Evolutionary conservation across 2,113 vertebrate species (phyloP).

Genomic region (Panthera tigris): DNA sequence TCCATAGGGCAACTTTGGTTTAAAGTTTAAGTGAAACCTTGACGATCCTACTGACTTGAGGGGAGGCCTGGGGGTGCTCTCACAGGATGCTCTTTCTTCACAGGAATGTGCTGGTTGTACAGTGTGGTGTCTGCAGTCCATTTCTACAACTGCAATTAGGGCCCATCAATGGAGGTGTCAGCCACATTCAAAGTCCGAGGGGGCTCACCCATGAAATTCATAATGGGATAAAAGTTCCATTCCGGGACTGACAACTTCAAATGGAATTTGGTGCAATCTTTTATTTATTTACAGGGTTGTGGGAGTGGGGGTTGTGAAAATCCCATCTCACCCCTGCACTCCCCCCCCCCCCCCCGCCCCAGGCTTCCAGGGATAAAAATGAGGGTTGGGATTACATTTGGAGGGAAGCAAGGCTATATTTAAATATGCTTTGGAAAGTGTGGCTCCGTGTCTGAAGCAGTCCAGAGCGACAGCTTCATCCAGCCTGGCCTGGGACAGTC

Average conservation of each 20-base stretch:
- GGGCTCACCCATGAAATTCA: slow-evolving; percentile 79
- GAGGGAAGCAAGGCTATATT: slow-evolving; percentile 78
- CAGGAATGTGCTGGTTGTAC: slow-evolving; percentile 73
- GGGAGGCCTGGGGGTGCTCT: slow-evolving; percentile 36
- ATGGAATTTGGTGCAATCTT: slow-evolving; percentile 77
- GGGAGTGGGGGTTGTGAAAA: slow-evolving; percentile 41
- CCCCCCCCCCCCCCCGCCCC: too few relatives aligned
- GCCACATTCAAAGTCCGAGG: slow-evolving; percentile 71
- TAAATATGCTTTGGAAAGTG: slow-evolving; percentile 78
- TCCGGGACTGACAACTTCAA: slow-evolving; percentile 71
- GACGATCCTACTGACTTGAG: slow-evolving; percentile 60
- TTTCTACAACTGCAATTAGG: slow-evolving; percentile 76
- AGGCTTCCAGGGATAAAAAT: slow-evolving; percentile 71
- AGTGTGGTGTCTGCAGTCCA: slow-evolving; percentile 66
- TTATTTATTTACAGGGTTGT: slow-evolving; percentile 77
- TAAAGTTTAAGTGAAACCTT: slow-evolving; percentile 76
- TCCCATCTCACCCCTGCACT: not conserved
- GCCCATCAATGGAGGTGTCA: slow-evolving; percentile 76
- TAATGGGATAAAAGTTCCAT: slow-evolving; percentile 81
- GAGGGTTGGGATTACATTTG: slow-evolving; percentile 71
- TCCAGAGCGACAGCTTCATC: slow-evolving; percentile 57
- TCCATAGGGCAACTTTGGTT: slow-evolving; percentile 75
- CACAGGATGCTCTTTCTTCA: slow-evolving; percentile 78
- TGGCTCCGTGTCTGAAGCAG: slow-evolving; percentile 65
- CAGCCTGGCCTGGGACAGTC: slow-evolving; percentile 61